These are phyloP conservation scores for Rhinogobio ventralis DNA, from an alignment of 2,797 vertebrate genomes.

Conservation along the genomic window DNA sequence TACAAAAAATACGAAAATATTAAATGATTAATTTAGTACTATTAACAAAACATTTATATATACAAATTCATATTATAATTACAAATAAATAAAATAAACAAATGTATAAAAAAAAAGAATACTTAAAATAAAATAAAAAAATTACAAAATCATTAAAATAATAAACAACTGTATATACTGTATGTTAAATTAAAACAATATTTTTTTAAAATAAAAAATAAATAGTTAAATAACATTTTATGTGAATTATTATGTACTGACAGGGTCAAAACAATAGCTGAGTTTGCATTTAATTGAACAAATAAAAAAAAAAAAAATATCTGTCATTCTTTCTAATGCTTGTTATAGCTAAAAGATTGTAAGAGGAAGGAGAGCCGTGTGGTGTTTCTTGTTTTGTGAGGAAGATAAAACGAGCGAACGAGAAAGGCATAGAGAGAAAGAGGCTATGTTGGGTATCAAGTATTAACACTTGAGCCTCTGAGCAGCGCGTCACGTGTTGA, in stretches of 20 bases:
- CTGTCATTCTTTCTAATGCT: background rate
- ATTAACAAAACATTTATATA: no score
- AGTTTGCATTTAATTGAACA: background rate
- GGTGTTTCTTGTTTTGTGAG: background rate
- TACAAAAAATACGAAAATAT: no score
- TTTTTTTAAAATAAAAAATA: background rate
- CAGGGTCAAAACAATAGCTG: background rate
- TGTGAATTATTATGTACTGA: background rate
- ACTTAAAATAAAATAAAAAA: no score
- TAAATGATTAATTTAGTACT: no score
- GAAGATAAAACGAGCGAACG: background rate
- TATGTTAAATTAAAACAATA: no score
- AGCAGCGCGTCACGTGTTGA: conserved; percentile 44
- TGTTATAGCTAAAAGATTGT: background rate
- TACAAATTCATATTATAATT: no score
- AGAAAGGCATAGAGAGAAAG: background rate
- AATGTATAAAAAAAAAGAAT: no score
- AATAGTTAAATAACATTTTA: background rate
- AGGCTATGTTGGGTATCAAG: conserved; percentile 67
- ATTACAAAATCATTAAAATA: no score
- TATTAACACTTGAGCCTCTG: conserved; percentile 65
- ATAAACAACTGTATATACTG: no score
- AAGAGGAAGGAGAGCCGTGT: conserved; percentile 16
- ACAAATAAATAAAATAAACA: no score
- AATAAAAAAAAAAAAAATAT: background rate